A percentile compares a stretch with the other conserved stretches of the same genome.
Conservation (phyloP, 2,888 invertebrate genomes). For the Eilema caniola region DNA sequence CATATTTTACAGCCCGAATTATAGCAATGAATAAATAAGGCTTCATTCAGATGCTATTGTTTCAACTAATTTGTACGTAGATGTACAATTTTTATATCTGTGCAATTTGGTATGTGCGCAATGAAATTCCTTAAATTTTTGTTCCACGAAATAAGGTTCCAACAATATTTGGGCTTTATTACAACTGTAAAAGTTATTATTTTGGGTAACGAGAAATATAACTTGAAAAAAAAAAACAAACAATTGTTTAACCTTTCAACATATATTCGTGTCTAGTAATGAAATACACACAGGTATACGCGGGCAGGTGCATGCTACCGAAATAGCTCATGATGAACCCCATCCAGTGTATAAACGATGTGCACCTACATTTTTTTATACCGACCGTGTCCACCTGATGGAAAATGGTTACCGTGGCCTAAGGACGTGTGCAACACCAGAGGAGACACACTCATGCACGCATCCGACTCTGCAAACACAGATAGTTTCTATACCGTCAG, state of each 20-base stretch:
- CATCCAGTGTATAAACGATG: no score
- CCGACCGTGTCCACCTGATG: no score
- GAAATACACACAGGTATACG: neutral
- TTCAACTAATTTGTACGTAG: constrained; percentile 37
- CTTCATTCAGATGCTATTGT: constrained; percentile 28
- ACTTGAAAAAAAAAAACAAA: constrained; percentile 33
- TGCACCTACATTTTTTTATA: no score
- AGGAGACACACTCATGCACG: no score
- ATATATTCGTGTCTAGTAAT: neutral
- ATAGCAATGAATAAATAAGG: constrained; percentile 29
- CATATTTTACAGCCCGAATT: constrained; percentile 31
- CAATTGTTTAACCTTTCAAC: neutral
- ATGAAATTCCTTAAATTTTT: constrained; percentile 44
- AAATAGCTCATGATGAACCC: neutral
- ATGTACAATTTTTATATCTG: constrained; percentile 45
- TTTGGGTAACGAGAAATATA: constrained; percentile 15
- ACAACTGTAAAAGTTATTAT: constrained; percentile 30
- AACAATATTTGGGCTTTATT: constrained; percentile 37
- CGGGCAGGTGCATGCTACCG: neutral
- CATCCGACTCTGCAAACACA: no score
- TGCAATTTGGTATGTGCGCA: constrained; percentile 41
- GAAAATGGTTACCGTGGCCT: no score
- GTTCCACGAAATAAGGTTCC: constrained; percentile 21
- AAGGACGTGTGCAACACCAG: no score
- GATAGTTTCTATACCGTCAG: no score